A percentile compares a stretch with the other conserved stretches of the same genome.
Evolutionary conservation across 2,113 vertebrate species (phyloP).

Genomic region (Lynx canadensis): DNA sequence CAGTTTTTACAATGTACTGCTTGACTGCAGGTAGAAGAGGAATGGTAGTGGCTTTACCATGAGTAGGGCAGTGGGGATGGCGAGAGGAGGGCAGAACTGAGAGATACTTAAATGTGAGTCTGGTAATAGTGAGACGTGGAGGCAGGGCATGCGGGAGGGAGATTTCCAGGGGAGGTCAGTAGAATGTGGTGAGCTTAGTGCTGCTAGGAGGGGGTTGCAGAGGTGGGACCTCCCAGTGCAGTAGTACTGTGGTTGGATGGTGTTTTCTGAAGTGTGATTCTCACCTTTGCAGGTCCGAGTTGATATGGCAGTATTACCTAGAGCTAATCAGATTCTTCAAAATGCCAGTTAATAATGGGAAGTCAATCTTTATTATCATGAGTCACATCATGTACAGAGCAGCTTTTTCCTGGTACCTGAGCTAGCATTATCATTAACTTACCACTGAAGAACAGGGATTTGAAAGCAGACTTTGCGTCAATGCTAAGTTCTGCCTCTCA

Average conservation of each 20-base stretch:
- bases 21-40: neutral
- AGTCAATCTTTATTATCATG: neutral
- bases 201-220: neutral
- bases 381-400: neutral
- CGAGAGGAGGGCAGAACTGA: neutral
- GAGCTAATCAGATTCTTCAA: conserved; percentile 29
- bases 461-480: neutral
- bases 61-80: neutral
- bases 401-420: neutral
- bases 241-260: neutral
- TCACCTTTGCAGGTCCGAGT: neutral
- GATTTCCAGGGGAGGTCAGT: neutral
- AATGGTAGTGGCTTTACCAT: neutral
- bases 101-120: neutral
- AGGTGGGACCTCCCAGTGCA: neutral
- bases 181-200: neutral
- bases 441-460: neutral
- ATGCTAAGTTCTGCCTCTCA: neutral
- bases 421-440: neutral
- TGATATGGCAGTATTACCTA: neutral
- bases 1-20: neutral
- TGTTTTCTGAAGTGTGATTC: neutral
- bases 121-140: neutral
- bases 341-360: neutral
- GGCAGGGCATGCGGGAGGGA: neutral